Percentiles rank a stretch among this genome's conserved stretches.
phyloP scores from a whole-genome alignment of 2,113 vertebrate genomes.

The Garra rufa region DNA sequence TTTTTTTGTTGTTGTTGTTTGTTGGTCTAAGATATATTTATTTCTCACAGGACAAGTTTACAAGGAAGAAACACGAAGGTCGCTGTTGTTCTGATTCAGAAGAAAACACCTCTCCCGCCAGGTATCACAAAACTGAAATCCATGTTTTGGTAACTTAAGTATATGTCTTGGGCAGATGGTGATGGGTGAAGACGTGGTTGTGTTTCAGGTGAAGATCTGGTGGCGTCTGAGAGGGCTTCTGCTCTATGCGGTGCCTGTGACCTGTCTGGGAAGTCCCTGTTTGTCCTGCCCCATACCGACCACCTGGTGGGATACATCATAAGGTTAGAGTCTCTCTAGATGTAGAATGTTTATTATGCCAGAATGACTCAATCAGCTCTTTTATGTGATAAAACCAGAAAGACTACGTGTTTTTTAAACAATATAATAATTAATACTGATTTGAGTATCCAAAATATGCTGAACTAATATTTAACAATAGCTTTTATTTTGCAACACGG shows the following conservation, averaged over 20 bases:
- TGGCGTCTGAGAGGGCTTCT: conserved; percentile 92
- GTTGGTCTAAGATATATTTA: neutral
- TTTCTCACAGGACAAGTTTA: conserved; percentile 86
- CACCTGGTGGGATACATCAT: conserved; percentile 98
- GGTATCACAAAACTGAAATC: conserved; percentile 70
- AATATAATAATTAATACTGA: neutral
- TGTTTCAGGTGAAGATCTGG: conserved; percentile 89
- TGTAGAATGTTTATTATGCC: neutral
- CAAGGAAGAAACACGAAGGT: conserved; percentile 98
- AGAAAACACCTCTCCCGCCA: conserved; percentile 97
- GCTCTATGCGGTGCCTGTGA: conserved; percentile 93
- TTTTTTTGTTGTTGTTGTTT: neutral
- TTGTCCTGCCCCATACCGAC: conserved; percentile 96
- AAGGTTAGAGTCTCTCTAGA: conserved; percentile 74
- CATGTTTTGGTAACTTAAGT: neutral
- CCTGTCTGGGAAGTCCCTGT: conserved; percentile 95
- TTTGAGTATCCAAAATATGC: neutral
- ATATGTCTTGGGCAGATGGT: neutral
- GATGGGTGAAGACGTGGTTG: neutral
- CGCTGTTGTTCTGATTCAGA: conserved; percentile 97
- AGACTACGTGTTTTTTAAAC: no score
- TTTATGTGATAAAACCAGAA: no score
- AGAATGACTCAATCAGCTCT: neutral
- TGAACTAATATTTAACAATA: neutral
- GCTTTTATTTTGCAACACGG: no score